Conservation (phyloP, 2,113 vertebrate genomes). For the Heteronetta atricapilla region DNA sequence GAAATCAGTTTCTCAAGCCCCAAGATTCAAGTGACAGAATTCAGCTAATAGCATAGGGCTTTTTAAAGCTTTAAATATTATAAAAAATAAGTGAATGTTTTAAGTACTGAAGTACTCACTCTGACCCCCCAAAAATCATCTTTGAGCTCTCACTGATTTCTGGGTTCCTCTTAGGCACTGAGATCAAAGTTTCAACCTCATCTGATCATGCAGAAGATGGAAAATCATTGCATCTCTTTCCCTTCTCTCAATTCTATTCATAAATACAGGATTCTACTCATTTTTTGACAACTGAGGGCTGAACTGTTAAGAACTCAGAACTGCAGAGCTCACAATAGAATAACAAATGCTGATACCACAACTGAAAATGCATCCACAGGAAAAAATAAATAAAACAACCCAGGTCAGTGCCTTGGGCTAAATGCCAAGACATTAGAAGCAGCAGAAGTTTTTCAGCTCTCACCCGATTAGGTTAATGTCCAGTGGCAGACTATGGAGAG, state of each 20-base stretch:
- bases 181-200: neutral
- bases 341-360: neutral
- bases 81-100: neutral
- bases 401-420: neutral
- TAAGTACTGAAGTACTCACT: neutral
- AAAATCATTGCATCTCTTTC: neutral
- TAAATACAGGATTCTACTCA: neutral
- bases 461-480: neutral
- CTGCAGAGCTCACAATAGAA: fast-evolving
- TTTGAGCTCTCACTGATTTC: neutral
- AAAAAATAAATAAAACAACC: neutral
- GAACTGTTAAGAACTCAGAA: neutral
- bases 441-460: neutral
- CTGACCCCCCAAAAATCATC: neutral
- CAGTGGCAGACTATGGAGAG: neutral
- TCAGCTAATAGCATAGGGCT: neutral
- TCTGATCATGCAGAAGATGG: neutral
- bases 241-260: neutral
- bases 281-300: neutral
- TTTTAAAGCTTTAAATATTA: neutral
- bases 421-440: neutral
- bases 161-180: neutral
- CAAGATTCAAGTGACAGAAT: neutral
- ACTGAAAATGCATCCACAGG: neutral
- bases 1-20: neutral